These are phyloP conservation scores for Orchestia grillus DNA, from an alignment of 1,140 invertebrate species.

Conservation along the genomic window DNA sequence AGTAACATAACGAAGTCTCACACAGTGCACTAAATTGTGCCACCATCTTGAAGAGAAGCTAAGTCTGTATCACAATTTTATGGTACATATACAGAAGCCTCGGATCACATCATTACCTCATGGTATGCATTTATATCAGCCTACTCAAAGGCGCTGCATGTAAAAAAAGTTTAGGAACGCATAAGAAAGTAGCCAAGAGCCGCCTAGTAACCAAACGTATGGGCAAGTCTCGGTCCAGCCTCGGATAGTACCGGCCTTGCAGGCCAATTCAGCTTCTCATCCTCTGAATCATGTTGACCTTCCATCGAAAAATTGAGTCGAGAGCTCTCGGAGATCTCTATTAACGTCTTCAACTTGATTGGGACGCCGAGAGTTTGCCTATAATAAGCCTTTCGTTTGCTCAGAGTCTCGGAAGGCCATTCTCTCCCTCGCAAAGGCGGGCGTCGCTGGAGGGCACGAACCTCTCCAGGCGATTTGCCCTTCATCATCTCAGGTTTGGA, in stretches of 20 bases:
- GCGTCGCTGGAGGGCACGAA: neutral
- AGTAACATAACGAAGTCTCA: too few relatives aligned
- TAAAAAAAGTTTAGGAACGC: too few relatives aligned
- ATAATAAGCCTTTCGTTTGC: conserved; percentile 20
- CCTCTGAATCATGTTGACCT: conserved; percentile 9
- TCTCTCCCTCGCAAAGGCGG: neutral
- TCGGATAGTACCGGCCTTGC: neutral
- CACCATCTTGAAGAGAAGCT: too few relatives aligned
- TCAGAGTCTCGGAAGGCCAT: neutral
- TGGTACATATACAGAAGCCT: too few relatives aligned
- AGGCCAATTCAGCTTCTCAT: neutral
- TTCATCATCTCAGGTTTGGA: neutral
- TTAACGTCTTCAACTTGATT: conserved; percentile 54
- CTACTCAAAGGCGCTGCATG: too few relatives aligned
- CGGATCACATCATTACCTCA: too few relatives aligned
- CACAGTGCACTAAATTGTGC: too few relatives aligned
- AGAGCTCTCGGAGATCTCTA: conserved; percentile 37
- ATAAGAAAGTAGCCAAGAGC: too few relatives aligned
- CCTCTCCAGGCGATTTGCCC: neutral
- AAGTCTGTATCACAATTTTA: too few relatives aligned
- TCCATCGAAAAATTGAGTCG: conserved; percentile 29
- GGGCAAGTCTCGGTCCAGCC: neutral
- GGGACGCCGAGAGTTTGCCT: conserved; percentile 17
- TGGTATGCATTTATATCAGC: too few relatives aligned
- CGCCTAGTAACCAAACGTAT: too few relatives aligned